These are phyloP conservation scores for Cardiocondyla obscurior DNA, from an alignment of 1,140 invertebrate species.

Conservation along the genomic window DNA sequence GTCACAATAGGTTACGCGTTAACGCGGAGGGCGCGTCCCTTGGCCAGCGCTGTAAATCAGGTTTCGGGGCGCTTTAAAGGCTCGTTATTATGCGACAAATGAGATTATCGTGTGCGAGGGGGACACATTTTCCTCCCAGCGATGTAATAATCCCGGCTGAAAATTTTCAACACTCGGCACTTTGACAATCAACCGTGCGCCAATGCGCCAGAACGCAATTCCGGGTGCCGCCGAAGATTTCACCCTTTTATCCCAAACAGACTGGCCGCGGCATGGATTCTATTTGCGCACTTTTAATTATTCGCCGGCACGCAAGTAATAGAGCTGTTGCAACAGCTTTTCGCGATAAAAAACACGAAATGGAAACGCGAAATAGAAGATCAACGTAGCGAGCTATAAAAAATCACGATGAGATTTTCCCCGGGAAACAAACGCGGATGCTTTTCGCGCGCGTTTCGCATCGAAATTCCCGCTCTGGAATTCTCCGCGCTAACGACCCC, in stretches of 20 bases:
- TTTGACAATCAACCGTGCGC: slow-evolving; percentile 23
- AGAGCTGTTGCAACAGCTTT: slow-evolving; percentile 23
- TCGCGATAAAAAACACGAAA: slow-evolving; percentile 34
- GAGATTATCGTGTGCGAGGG: slow-evolving; percentile 37
- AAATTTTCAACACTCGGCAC: slow-evolving; percentile 32
- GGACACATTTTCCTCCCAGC: slow-evolving; percentile 40
- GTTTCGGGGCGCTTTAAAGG: slow-evolving; percentile 34
- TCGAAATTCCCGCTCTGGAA: slow-evolving; percentile 33
- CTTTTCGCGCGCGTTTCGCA: slow-evolving; percentile 14
- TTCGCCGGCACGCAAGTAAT: slow-evolving; percentile 25
- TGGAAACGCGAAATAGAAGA: slow-evolving; percentile 34
- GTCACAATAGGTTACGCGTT: background rate
- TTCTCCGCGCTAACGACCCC: slow-evolving; percentile 24
- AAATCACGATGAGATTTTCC: slow-evolving; percentile 36
- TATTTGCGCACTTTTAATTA: slow-evolving; percentile 31
- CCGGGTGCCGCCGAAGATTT: slow-evolving; percentile 19
- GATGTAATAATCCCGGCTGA: slow-evolving; percentile 28
- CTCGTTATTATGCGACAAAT: slow-evolving; percentile 40
- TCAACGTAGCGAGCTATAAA: slow-evolving; percentile 23
- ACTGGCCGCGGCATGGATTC: background rate
- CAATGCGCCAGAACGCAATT: slow-evolving; percentile 20
- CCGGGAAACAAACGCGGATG: background rate
- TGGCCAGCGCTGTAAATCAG: slow-evolving; percentile 20
- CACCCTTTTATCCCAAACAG: background rate
- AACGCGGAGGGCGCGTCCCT: slow-evolving; percentile 20